These are phyloP conservation scores for Chaenogobius annularis DNA, from an alignment of 2,113 vertebrate genomes.

Conservation along the genomic window DNA sequence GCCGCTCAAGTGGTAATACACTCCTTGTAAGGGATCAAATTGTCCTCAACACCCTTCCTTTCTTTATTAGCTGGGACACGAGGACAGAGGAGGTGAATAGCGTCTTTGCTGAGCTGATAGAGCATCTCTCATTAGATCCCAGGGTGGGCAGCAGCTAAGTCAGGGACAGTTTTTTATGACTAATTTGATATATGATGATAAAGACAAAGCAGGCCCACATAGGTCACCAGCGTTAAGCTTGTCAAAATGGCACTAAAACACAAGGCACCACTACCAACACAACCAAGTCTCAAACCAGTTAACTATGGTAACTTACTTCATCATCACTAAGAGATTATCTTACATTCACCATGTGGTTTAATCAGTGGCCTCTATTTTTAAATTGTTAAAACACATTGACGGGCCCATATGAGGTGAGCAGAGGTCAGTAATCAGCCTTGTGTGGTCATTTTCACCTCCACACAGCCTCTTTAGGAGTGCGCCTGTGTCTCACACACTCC, in stretches of 20 bases:
- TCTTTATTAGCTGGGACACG: conserved; percentile 62
- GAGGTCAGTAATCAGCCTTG: conserved; percentile 54
- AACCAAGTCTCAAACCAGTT: background rate
- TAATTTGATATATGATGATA: conserved; percentile 67
- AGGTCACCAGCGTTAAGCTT: conserved; percentile 55
- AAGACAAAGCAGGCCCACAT: conserved; percentile 50
- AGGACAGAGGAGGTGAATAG: conserved; percentile 47
- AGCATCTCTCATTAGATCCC: conserved; percentile 69
- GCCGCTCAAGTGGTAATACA: conserved; percentile 65
- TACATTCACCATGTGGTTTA: background rate
- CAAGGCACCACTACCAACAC: background rate
- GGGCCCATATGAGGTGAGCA: conserved; percentile 35
- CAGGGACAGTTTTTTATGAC: conserved; percentile 60
- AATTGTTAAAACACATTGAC: conserved; percentile 40
- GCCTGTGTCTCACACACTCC: conserved; percentile 48
- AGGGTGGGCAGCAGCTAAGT: conserved; percentile 42
- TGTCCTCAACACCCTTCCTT: conserved; percentile 59
- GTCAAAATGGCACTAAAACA: conserved; percentile 28
- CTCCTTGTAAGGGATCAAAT: conserved; percentile 66
- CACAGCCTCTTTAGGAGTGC: conserved; percentile 48
- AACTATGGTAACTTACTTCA: background rate
- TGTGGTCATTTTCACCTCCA: conserved; percentile 57
- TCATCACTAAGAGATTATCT: conserved; percentile 10
- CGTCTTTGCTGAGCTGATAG: conserved; percentile 63
- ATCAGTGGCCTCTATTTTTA: conserved; percentile 27